Evolutionary conservation across 2,113 vertebrate species (phyloP).

Genomic region (Limanda limanda): DNA sequence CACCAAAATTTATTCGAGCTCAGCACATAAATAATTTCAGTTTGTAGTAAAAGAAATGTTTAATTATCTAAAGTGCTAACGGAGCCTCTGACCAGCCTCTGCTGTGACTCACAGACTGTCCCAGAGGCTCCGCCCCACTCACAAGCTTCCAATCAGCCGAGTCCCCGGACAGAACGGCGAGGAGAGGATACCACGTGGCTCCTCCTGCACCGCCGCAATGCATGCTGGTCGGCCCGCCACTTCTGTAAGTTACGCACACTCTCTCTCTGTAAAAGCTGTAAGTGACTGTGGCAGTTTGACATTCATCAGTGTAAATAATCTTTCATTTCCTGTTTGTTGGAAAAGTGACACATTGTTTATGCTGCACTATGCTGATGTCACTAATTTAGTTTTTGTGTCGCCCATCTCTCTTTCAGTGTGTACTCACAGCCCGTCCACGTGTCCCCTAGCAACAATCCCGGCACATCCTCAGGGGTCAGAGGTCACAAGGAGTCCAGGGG

Average conservation of each 20-base stretch:
- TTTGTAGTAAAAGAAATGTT: no score
- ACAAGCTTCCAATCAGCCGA: not conserved
- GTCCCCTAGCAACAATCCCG: slow-evolving; percentile 40
- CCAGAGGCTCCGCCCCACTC: not conserved
- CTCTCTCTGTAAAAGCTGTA: not conserved
- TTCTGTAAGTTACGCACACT: slow-evolving; percentile 70
- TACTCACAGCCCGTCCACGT: slow-evolving; percentile 50
- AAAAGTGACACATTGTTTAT: no score
- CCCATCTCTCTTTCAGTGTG: slow-evolving; percentile 75
- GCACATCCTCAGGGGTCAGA: slow-evolving; percentile 23
- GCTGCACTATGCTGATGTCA: no score
- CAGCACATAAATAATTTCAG: no score
- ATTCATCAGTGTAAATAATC: no score
- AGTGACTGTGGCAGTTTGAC: no score
- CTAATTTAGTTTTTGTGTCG: not conserved
- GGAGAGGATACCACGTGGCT: not conserved
- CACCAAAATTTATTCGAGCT: no score
- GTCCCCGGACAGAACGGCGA: not conserved
- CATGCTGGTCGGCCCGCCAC: slow-evolving; percentile 76
- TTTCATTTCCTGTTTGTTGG: no score
- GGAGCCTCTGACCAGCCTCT: not conserved
- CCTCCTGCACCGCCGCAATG: slow-evolving; percentile 70
- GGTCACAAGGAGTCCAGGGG: slow-evolving; percentile 12
- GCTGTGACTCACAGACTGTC: not conserved
- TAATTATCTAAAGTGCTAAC: not conserved